Evolutionary conservation across 1,140 invertebrate genomes (phyloP).

Genomic region (Callitettix versicolor): DNA sequence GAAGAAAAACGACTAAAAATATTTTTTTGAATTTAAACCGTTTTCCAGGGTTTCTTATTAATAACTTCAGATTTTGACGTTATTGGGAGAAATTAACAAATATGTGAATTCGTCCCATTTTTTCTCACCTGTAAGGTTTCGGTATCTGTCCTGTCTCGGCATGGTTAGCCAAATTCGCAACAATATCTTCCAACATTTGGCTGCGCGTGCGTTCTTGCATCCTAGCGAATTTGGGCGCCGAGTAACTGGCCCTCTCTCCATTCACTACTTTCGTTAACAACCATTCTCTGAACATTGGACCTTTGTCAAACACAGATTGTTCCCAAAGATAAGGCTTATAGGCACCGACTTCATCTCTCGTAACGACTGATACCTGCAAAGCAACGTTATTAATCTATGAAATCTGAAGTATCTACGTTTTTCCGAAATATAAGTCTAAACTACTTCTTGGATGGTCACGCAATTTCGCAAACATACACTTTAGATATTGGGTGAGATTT

Average conservation of each 20-base stretch:
- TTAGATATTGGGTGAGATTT: too few relatives aligned
- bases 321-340: slow-evolving; percentile 94
- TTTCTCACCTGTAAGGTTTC: slow-evolving; percentile 74
- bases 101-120: too few relatives aligned
- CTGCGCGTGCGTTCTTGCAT: slow-evolving; percentile 83
- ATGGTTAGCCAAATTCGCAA: slow-evolving; percentile 86
- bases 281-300: slow-evolving; percentile 84
- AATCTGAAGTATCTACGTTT: too few relatives aligned
- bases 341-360: slow-evolving; percentile 90
- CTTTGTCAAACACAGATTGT: slow-evolving; percentile 87
- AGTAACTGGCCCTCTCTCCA: slow-evolving; percentile 91
- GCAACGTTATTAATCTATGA: neutral
- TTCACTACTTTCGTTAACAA: slow-evolving; percentile 95
- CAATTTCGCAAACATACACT: too few relatives aligned
- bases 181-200: slow-evolving; percentile 90
- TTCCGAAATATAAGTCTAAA: too few relatives aligned
- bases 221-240: slow-evolving; percentile 90
- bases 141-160: slow-evolving; percentile 91
- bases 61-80: too few relatives aligned
- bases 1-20: too few relatives aligned
- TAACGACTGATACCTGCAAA: slow-evolving; percentile 69
- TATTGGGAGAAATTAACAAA: too few relatives aligned
- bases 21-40: too few relatives aligned
- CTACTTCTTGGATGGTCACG: too few relatives aligned
- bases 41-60: too few relatives aligned